Evolutionary conservation across 2,797 vertebrate species (phyloP), one percentile per base, ranked within the genome.

Genomic region (Gymnoscopelus microlampas): DNA sequence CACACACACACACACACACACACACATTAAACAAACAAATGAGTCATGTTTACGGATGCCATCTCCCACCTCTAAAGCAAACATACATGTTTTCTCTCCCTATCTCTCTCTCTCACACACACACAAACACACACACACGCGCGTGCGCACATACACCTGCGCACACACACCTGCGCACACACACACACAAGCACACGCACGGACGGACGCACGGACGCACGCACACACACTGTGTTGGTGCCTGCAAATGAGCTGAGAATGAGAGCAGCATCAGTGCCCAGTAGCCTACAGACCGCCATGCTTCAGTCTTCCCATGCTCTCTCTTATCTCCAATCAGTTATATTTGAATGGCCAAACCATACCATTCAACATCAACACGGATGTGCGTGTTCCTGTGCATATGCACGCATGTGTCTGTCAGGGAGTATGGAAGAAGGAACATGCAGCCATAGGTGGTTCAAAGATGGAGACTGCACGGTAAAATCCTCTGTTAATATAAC

Each of bases 341-440:
- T 48, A 91, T 93, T 93, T 94, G 91, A 93, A 92, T 93, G 80
- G 62, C 82, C 94, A 90, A 93, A 92, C 79, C 32, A 26, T 3
- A 14, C 44, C 74, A 73, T 76, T 64, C 64, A 68, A 58, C 62
- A 61, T 70, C 73, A 53, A 67, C 77, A 60, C 74, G 63, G 59
- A 57, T 53, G 49, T 23, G 32, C 39, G 7, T 50, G 56, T 32
- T 50, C 24, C 54, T 5, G 32, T 72, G 23, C 15, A 26, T 50
- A 3, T 14, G 51, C 58, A 48, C 53, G 63, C 53, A 68, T 24
- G 62, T 77, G 61, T 76, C 64, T 66, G 54, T 76, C 53, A 58
- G 62, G 67, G 60, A 67, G 66, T 70, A 60, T 54, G 73, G 68
- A 76, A 35, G 49, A 63, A 73, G 62, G 71, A 70, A 79, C 73